These are phyloP conservation scores for Pseudococcus viburni DNA, from an alignment of 2,888 invertebrate species.

Conservation along the genomic window DNA sequence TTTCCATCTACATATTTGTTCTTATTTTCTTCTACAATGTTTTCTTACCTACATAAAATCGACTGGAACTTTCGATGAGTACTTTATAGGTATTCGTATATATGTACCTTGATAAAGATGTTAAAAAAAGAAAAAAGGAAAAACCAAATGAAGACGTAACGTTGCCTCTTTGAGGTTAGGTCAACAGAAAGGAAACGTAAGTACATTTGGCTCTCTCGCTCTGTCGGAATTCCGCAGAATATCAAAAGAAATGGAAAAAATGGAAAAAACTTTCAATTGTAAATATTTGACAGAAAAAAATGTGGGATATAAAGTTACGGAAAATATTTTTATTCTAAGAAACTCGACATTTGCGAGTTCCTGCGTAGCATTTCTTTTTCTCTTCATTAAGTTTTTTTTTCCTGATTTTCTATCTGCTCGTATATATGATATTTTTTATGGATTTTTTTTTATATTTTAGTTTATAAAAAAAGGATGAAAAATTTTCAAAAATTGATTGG, in stretches of 20 bases:
- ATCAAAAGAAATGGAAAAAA: neutral
- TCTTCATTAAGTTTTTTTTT: constrained; percentile 3
- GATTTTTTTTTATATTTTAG: too few species aligned
- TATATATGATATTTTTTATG: neutral
- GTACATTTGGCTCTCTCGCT: neutral
- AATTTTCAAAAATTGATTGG: too few species aligned
- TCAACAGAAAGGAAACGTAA: neutral
- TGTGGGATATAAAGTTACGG: neutral
- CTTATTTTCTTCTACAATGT: too few species aligned
- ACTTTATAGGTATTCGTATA: neutral
- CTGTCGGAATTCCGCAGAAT: neutral
- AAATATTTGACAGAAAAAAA: neutral
- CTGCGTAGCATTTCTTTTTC: neutral
- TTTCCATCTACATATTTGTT: neutral
- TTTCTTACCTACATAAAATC: neutral
- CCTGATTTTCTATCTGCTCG: neutral
- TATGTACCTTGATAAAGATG: neutral
- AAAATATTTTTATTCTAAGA: neutral
- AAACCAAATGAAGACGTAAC: neutral
- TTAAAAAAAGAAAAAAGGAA: neutral
- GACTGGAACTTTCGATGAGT: neutral
- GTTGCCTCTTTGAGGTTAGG: neutral
- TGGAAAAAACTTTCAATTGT: neutral
- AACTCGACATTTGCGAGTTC: neutral
- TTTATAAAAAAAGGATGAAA: too few species aligned